Evolutionary conservation across 2,113 vertebrate genomes (phyloP).

Genomic region (Synchiropus splendidus): DNA sequence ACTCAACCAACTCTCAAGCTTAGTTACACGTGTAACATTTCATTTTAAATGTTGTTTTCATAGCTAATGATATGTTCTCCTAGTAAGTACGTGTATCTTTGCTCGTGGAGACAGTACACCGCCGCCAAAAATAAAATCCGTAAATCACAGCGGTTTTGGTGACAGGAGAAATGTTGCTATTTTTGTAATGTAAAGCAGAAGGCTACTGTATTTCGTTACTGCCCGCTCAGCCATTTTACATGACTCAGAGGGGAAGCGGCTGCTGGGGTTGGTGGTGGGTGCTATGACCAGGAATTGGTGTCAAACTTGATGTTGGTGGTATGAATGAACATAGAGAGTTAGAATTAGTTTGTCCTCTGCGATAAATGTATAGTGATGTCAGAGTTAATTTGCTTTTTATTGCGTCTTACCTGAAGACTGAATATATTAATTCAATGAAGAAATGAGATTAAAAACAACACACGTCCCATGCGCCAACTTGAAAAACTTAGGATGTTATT

Average conservation of each 20-base stretch:
- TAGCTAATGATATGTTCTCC: slow-evolving; percentile 4
- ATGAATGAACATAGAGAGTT: no score
- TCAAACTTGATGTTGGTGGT: no score
- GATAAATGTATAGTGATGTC: no score
- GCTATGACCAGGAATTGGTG: background rate
- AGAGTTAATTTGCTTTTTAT: no score
- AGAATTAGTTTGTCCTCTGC: no score
- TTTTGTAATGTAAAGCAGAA: slow-evolving; percentile 33
- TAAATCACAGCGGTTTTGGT: slow-evolving; percentile 46
- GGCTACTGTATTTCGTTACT: slow-evolving; percentile 47
- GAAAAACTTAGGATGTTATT: no score
- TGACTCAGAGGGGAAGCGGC: slow-evolving; percentile 3
- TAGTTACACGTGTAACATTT: slow-evolving; percentile 1
- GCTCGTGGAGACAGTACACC: slow-evolving; percentile 9
- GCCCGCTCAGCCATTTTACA: slow-evolving; percentile 30
- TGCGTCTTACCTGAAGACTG: no score
- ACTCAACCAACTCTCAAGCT: background rate
- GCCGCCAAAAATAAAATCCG: slow-evolving; percentile 39
- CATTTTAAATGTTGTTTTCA: slow-evolving; percentile 19
- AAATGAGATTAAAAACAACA: no score
- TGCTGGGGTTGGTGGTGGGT: no score
- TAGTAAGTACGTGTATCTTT: slow-evolving; percentile 3
- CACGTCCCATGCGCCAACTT: no score
- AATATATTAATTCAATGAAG: no score
- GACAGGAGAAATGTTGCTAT: slow-evolving; percentile 52